Base-by-base conservation (phyloP, 2,113 vertebrate species). In the Falcunculus frontatus region DNA sequence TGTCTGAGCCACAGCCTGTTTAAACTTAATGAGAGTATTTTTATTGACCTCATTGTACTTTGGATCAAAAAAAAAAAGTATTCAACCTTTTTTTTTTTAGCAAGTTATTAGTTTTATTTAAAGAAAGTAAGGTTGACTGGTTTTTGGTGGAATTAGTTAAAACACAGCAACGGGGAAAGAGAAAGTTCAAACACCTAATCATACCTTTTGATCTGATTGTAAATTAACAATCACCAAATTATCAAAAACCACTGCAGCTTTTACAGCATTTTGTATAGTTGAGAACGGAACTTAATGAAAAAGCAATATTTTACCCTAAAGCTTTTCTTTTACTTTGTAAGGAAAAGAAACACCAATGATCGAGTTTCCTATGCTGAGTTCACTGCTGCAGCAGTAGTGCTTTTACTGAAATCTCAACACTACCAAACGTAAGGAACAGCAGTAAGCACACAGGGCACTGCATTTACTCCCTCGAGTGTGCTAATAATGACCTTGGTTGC, bases 141-240 rank as follows among this genome's bases (percentile, higher is more conserved):
- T 78, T 78, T 87, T 65, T 88, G 37, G 59, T 74, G 46, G 35
- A 76, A 79, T 64, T 89, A 62, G n/a, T 69, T 85, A 57, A 80
- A 87, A 70, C 56, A 60, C 11, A 75, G 53, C n/a, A 85, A 15
- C 33, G 41, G 8, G 27, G 44, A 88, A 85, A 72, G 46, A 84
- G 55, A 68, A 94, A 78, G 68, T 78, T 90, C 74, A 85, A 89
- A 87, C 57, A 77, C 55, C 49, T 94, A 57, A 64, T 93, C 69
- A 91, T 75, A 47, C 20, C 84, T 96, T 96, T 96, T 96, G 84
- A 91, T 90, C 87, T 87, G 33, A 67, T 27, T 92, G 64, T 88
- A 84, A 94, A 91, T 96, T 91, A 96, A 63, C 33, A 84, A 44
- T 23, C 63, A 74, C 26, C 19, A 52, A 65, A 63, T 94, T 86